phyloP scores from a whole-genome alignment of 2,888 invertebrate species.

The Leistus spinibarbis region DNA sequence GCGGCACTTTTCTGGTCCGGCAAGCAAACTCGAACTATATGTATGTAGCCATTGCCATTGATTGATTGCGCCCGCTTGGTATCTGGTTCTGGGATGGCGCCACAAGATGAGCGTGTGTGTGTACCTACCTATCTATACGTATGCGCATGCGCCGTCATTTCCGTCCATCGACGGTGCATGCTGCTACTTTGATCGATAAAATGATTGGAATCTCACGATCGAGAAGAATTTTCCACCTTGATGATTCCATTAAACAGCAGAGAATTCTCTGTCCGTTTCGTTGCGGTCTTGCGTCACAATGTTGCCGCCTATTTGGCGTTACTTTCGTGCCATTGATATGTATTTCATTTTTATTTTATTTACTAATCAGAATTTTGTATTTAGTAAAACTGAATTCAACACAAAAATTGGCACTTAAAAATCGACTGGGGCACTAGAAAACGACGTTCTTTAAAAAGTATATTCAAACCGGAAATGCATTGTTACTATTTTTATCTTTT shows the following conservation, averaged over 20 bases:
- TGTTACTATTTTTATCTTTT: too few species aligned
- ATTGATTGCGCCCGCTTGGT: constrained; percentile 21
- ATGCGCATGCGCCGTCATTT: constrained; percentile 12
- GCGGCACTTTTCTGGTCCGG: neutral
- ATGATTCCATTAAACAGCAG: constrained; percentile 5
- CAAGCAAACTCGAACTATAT: neutral
- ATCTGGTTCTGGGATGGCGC: constrained; percentile 32
- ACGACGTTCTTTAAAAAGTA: too few species aligned
- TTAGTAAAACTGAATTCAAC: too few species aligned
- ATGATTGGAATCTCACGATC: constrained; percentile 6
- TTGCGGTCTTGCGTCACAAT: neutral
- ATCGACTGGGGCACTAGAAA: too few species aligned
- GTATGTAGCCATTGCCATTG: neutral
- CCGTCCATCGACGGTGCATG: neutral
- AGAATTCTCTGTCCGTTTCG: neutral
- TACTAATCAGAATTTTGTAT: neutral
- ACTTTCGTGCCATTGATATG: neutral
- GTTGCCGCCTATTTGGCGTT: neutral
- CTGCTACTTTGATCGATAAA: neutral
- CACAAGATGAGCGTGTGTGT: neutral
- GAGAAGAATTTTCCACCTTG: constrained; percentile 4
- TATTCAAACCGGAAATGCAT: too few species aligned
- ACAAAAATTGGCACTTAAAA: too few species aligned
- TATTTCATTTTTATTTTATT: too few species aligned
- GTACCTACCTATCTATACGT: neutral